A percentile compares a stretch with the other conserved stretches of the same genome.
phyloP scores from a whole-genome alignment of 2,888 invertebrate species.

The Taphrorychus bicolor region DNA sequence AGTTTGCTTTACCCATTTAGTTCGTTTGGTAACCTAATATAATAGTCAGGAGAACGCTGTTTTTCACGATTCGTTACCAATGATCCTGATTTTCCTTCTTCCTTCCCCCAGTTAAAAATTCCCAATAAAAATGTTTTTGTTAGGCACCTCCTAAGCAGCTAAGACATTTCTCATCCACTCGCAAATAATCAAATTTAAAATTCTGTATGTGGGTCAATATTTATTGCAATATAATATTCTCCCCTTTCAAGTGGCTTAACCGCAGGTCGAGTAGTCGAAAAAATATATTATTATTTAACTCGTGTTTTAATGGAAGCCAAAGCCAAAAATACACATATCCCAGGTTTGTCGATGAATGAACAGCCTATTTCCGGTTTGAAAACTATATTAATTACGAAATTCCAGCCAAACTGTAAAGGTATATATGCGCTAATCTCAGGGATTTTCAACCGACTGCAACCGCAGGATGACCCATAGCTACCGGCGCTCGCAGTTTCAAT shows the following conservation, averaged over 20 bases:
- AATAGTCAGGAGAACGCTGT: slow-evolving; percentile 42
- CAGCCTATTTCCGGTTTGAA: slow-evolving; percentile 35
- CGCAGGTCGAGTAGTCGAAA: not conserved
- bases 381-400: slow-evolving; percentile 40
- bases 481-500: too few species aligned
- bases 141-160: too few species aligned
- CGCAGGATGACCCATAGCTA: slow-evolving; percentile 13
- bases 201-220: too few species aligned
- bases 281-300: not conserved
- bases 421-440: slow-evolving; percentile 7
- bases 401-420: slow-evolving; percentile 28
- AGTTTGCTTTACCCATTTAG: slow-evolving; percentile 57
- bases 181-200: too few species aligned
- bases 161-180: not conserved
- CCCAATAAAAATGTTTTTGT: slow-evolving; percentile 19
- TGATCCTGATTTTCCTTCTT: slow-evolving; percentile 41
- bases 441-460: slow-evolving; percentile 19
- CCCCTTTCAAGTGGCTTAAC: not conserved
- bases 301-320: not conserved
- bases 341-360: slow-evolving; percentile 25
- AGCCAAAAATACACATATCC: slow-evolving; percentile 20
- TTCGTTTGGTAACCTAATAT: slow-evolving; percentile 60
- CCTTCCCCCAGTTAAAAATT: slow-evolving; percentile 26
- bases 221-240: not conserved
- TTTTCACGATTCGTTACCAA: slow-evolving; percentile 45